These are phyloP conservation scores for Stramonita haemastoma DNA, from an alignment of 2,888 invertebrate genomes.

Conservation along the genomic window DNA sequence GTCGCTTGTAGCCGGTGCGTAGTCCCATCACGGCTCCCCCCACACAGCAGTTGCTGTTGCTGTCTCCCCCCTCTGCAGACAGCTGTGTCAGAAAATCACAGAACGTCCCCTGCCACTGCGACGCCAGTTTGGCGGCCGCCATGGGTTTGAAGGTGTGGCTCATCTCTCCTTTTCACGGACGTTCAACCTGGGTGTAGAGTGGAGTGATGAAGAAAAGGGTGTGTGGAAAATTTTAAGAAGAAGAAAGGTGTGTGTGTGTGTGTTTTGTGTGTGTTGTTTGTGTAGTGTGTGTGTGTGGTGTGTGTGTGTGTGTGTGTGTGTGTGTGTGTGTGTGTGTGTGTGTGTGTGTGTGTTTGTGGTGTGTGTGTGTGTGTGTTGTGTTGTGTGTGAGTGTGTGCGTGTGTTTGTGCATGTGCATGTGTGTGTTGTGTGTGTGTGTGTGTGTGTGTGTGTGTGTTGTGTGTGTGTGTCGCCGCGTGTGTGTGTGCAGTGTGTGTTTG, in stretches of 20 bases:
- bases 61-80: conserved; percentile 74
- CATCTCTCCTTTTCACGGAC: conserved; percentile 67
- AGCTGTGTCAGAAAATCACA: conserved; percentile 68
- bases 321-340: no score
- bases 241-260: no score
- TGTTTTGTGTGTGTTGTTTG: no score
- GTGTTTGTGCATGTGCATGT: background rate
- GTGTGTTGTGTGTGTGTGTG: background rate
- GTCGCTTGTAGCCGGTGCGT: conserved; percentile 70
- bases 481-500: no score
- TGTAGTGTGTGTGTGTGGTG: no score
- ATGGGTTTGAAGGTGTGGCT: conserved; percentile 71
- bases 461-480: no score
- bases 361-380: no score
- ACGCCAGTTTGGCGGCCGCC: conserved; percentile 66
- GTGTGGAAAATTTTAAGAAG: no score
- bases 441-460: background rate
- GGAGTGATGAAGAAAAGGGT: background rate
- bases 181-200: conserved; percentile 58
- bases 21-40: conserved; percentile 75
- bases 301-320: background rate
- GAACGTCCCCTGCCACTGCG: conserved; percentile 64
- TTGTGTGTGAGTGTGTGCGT: background rate
- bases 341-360: no score
- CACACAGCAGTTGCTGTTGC: conserved; percentile 74